Percentiles rank a stretch among this genome's conserved stretches.
These are phyloP conservation scores for Telmatochromis sp. DNA, from an alignment of 2,113 vertebrate genomes.

Conservation along the genomic window DNA sequence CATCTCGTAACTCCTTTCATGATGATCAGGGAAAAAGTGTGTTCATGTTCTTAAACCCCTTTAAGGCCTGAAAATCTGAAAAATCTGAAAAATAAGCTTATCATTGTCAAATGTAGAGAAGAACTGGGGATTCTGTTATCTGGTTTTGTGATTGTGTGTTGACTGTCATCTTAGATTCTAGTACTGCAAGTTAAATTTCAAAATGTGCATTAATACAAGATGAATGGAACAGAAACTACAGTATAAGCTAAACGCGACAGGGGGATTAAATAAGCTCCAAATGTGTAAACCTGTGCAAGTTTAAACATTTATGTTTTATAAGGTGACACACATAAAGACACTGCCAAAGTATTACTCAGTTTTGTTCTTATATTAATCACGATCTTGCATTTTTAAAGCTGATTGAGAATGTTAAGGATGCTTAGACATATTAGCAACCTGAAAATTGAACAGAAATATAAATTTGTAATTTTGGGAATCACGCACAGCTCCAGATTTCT, in stretches of 20 bases:
- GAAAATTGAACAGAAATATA: background rate
- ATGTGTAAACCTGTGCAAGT: background rate
- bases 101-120: background rate
- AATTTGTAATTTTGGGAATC: background rate
- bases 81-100: background rate
- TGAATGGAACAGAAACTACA: background rate
- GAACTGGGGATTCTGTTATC: background rate
- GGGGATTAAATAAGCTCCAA: background rate
- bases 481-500: background rate
- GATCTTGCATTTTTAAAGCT: background rate
- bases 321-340: background rate
- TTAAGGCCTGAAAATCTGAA: background rate
- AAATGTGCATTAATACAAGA: background rate
- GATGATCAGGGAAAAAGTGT: background rate
- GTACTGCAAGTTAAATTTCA: background rate
- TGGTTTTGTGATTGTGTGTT: background rate
- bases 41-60: background rate
- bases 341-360: background rate
- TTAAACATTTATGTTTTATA: background rate
- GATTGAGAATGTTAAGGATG: background rate
- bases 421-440: background rate
- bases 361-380: background rate
- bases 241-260: background rate
- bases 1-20: background rate
- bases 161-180: background rate